Evolutionary conservation across 1,140 invertebrate genomes (phyloP).

Genomic region (Pemphigus obesinymphae): DNA sequence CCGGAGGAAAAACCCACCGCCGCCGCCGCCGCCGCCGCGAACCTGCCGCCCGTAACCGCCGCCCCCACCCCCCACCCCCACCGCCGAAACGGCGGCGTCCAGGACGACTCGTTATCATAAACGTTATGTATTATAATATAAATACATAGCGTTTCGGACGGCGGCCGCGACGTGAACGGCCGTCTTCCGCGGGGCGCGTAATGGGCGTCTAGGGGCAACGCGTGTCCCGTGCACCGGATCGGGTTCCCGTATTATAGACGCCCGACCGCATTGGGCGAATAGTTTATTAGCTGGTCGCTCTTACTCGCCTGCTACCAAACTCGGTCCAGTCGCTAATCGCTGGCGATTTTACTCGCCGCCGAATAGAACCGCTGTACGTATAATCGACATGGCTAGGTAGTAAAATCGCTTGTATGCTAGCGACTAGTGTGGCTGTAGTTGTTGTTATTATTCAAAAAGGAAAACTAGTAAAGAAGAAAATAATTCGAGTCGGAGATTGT

Average conservation of each 20-base stretch:
- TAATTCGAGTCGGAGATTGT: too few relatives aligned
- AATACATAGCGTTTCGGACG: background rate
- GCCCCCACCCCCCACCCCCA: background rate
- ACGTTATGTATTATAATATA: background rate
- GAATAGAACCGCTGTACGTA: too few relatives aligned
- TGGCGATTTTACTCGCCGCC: too few relatives aligned
- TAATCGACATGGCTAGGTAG: too few relatives aligned
- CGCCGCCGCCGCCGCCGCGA: background rate
- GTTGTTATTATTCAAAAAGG: too few relatives aligned
- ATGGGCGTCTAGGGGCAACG: background rate
- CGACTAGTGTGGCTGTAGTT: too few relatives aligned
- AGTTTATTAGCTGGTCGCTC: too few relatives aligned
- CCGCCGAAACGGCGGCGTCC: background rate
- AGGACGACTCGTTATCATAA: slow-evolving; percentile 16
- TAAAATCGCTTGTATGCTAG: too few relatives aligned
- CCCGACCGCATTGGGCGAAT: too few relatives aligned
- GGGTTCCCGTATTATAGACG: background rate
- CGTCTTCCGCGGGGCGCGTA: background rate
- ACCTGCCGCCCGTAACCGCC: background rate
- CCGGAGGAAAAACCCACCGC: slow-evolving; percentile 1
- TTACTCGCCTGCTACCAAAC: too few relatives aligned
- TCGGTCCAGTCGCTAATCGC: too few relatives aligned
- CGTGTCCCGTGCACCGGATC: background rate
- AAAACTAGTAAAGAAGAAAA: too few relatives aligned
- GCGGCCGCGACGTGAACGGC: background rate